Evolutionary conservation across 2,888 invertebrate species (phyloP).

Genomic region (Caradrina kadenii): DNA sequence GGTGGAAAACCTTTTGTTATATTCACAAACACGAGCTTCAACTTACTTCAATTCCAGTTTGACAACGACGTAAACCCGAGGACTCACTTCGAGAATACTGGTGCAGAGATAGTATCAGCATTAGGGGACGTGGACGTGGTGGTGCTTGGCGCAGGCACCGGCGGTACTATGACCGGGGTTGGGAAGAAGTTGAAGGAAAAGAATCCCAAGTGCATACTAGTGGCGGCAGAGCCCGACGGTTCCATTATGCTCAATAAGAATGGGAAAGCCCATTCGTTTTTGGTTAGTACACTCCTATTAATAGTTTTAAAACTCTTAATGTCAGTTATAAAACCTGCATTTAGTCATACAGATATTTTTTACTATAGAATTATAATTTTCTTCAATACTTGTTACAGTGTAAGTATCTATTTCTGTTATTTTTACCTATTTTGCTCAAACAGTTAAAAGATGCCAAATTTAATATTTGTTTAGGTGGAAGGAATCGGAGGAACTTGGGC

Average conservation of each 20-base stretch:
- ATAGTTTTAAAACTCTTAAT: too few species aligned
- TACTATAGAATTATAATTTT: too few species aligned
- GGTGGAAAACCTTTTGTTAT: background rate
- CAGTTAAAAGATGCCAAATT: background rate
- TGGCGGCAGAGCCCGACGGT: constrained; percentile 97
- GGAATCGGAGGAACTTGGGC: constrained; percentile 98
- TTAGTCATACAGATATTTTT: too few species aligned
- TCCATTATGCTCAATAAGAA: constrained; percentile 87
- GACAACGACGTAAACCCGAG: constrained; percentile 97
- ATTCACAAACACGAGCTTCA: too few species aligned
- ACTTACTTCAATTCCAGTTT: constrained; percentile 90
- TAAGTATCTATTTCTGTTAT: background rate
- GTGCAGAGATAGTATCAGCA: constrained; percentile 94
- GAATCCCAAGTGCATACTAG: constrained; percentile 93
- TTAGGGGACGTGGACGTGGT: constrained; percentile 94
- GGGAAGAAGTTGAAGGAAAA: constrained; percentile 96
- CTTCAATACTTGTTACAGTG: background rate
- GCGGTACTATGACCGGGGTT: constrained; percentile 97
- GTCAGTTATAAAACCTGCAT: background rate
- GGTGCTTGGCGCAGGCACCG: constrained; percentile 96
- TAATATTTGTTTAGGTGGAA: constrained; percentile 80
- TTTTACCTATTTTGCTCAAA: background rate
- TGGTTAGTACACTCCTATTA: constrained; percentile 52
- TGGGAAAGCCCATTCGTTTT: constrained; percentile 63
- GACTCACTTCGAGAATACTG: constrained; percentile 98